Conservation (phyloP, 2,113 vertebrate genomes). For the Phasianus colchicus region DNA sequence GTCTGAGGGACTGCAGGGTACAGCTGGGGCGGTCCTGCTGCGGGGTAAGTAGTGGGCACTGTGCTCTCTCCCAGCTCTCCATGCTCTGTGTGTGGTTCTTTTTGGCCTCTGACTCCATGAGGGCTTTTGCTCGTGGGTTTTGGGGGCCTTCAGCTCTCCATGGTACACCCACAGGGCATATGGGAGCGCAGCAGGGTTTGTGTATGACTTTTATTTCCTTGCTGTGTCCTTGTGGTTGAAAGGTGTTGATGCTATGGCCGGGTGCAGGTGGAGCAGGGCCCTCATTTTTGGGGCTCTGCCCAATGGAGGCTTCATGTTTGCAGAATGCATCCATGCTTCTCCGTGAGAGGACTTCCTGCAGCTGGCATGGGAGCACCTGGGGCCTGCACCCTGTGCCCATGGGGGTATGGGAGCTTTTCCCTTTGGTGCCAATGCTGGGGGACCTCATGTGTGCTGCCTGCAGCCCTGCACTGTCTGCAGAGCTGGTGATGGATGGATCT, state of each 20-base stretch:
- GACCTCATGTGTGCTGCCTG: neutral
- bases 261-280: neutral
- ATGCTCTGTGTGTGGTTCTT: neutral
- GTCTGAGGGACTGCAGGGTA: neutral
- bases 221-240: neutral
- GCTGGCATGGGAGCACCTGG: neutral
- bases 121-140: neutral
- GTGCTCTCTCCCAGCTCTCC: neutral
- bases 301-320: rapidly evolving
- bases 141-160: neutral
- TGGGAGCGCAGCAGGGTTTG: neutral
- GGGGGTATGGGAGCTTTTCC: rapidly evolving
- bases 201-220: neutral
- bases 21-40: slow-evolving; percentile 73
- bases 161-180: neutral
- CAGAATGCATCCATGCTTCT: neutral
- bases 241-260: neutral
- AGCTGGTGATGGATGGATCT: rapidly evolving
- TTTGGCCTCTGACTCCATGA: neutral
- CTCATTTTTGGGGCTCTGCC: neutral
- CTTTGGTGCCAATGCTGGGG: neutral
- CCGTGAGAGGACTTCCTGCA: neutral
- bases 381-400: neutral
- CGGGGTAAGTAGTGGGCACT: slow-evolving; percentile 72
- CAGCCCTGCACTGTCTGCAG: neutral